Conservation (phyloP, 1,140 invertebrate species). For the Lordiphosa stackelbergi region DNA sequence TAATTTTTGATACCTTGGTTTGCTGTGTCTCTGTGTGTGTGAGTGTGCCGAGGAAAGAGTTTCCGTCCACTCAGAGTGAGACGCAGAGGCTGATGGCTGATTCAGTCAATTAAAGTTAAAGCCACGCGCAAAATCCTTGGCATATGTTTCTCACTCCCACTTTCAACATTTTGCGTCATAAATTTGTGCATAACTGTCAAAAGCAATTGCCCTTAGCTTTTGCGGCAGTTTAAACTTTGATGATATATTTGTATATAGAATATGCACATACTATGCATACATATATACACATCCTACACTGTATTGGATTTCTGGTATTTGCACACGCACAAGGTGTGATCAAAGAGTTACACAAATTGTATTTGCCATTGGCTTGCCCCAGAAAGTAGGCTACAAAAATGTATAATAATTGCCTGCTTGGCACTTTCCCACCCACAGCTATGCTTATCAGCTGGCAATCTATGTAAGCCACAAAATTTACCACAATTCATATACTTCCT, state of each 20-base stretch:
- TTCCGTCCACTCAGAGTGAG: conserved; percentile 10
- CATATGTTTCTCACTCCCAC: conserved; percentile 27
- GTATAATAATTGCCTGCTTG: not conserved
- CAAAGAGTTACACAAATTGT: conserved; percentile 6
- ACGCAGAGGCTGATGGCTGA: conserved; percentile 23
- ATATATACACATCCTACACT: not conserved
- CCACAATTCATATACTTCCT: too few relatives aligned
- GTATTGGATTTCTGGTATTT: conserved; percentile 6
- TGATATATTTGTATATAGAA: conserved; percentile 69
- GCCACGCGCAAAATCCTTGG: conserved; percentile 18
- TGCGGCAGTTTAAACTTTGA: conserved; percentile 73
- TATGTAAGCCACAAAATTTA: too few relatives aligned
- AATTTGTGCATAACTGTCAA: conserved; percentile 74
- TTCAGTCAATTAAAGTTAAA: conserved; percentile 68
- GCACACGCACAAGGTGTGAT: conserved; percentile 21
- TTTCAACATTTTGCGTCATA: conserved; percentile 67
- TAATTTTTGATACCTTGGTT: conserved; percentile 68
- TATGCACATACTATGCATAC: conserved; percentile 23
- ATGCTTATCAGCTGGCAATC: too few relatives aligned
- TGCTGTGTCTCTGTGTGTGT: not conserved
- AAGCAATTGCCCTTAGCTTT: conserved; percentile 74
- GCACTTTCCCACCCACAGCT: too few relatives aligned
- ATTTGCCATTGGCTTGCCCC: not conserved
- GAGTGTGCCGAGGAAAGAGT: not conserved
- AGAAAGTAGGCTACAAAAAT: not conserved